Evolutionary conservation across 2,888 invertebrate genomes (phyloP).

Genomic region (Suillia variegata): DNA sequence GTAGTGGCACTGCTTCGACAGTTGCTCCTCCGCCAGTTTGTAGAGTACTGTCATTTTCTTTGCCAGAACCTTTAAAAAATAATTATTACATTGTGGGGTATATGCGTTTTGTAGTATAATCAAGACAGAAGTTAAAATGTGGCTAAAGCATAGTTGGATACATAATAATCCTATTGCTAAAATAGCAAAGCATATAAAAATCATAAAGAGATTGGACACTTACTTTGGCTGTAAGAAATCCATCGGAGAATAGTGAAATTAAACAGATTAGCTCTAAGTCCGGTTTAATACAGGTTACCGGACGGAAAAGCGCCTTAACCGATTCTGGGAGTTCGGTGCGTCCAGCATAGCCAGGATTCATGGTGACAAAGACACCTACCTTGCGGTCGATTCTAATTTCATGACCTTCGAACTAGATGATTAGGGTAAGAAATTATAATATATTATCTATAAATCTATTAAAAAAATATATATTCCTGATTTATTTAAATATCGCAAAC

Average conservation of each 20-base stretch:
- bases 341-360: constrained; percentile 94
- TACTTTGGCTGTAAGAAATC: constrained; percentile 87
- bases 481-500: constrained; percentile 30
- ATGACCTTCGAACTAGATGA: constrained; percentile 80
- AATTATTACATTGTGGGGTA: background rate
- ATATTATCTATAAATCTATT: too few relatives aligned
- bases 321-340: constrained; percentile 91
- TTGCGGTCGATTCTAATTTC: constrained; percentile 83
- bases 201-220: constrained; percentile 12
- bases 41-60: constrained; percentile 95
- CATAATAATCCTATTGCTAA: constrained; percentile 12
- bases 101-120: background rate
- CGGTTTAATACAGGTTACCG: constrained; percentile 90
- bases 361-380: constrained; percentile 92
- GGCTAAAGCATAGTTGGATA: background rate
- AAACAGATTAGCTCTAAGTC: constrained; percentile 91
- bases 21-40: constrained; percentile 81
- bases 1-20: constrained; percentile 92
- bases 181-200: background rate
- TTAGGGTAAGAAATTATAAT: constrained; percentile 13
- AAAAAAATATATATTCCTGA: too few relatives aligned
- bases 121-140: background rate
- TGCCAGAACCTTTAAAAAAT: constrained; percentile 68
- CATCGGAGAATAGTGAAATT: constrained; percentile 90
- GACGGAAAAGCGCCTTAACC: constrained; percentile 88